A percentile compares a stretch with the other conserved stretches of the same genome.
Evolutionary conservation across 2,797 vertebrate genomes (phyloP).

Genomic region (Myotis planiceps): DNA sequence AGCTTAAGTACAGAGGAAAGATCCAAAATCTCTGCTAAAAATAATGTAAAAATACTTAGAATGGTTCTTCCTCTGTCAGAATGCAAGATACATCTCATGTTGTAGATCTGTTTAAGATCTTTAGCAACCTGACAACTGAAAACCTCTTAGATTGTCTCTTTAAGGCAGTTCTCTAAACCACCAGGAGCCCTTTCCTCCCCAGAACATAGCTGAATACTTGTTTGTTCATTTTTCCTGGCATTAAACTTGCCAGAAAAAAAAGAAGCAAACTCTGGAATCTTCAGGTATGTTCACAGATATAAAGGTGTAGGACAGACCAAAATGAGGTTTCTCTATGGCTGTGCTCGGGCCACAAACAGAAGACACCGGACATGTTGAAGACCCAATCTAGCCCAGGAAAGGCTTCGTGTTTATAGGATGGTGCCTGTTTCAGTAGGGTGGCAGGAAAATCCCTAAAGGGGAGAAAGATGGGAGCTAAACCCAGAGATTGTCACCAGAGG

Average conservation of each 20-base stretch:
- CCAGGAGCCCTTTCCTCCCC: not conserved
- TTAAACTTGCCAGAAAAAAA: not conserved
- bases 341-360: not conserved
- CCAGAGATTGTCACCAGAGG: not conserved
- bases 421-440: not conserved
- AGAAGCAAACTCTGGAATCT: not conserved
- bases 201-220: not conserved
- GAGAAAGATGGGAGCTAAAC: not conserved
- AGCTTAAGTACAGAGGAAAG: not conserved
- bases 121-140: not conserved
- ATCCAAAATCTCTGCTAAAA: not conserved
- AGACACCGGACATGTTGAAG: not conserved
- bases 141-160: not conserved
- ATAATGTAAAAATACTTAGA: slow-evolving; percentile 20
- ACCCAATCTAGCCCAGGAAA: not conserved
- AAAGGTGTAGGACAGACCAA: not conserved
- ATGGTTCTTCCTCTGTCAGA: not conserved
- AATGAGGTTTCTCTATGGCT: not conserved
- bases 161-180: not conserved
- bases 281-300: not conserved
- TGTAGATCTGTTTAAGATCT: not conserved
- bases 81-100: not conserved
- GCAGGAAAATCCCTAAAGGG: not conserved
- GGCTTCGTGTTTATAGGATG: not conserved
- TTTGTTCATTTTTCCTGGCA: not conserved